A percentile compares a stretch with the other conserved stretches of the same genome.
Evolutionary conservation across 2,113 vertebrate genomes (phyloP).

Genomic region (Cyanoderma ruficeps): DNA sequence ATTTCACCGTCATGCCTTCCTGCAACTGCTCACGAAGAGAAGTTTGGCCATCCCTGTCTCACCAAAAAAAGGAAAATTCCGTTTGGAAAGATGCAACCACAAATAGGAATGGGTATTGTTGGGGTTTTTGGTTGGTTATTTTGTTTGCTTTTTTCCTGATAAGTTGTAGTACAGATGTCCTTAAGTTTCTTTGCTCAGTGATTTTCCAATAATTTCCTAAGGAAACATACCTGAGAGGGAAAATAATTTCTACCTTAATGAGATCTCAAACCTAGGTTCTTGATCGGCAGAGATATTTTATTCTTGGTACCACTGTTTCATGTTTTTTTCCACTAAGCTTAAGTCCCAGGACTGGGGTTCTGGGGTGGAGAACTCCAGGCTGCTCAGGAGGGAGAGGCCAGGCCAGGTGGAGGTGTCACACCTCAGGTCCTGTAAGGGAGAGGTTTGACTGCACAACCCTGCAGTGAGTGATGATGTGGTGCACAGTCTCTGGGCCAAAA

Average conservation of each 20-base stretch:
- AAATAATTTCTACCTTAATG: neutral
- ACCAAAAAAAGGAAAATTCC: neutral
- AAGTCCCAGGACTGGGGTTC: neutral
- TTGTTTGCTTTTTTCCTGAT: neutral
- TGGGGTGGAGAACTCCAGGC: neutral
- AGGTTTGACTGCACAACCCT: neutral
- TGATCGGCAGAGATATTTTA: neutral
- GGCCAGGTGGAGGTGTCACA: neutral
- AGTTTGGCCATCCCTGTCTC: neutral
- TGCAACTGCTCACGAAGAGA: neutral
- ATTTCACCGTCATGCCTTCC: neutral
- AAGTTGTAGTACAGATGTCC: neutral
- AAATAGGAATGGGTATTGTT: neutral
- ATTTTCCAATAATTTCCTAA: neutral
- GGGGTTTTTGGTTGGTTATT: neutral
- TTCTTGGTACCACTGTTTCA: neutral
- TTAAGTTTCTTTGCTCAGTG: neutral
- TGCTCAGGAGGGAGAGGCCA: neutral
- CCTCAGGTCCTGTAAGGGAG: rapidly evolving
- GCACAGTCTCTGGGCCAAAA: neutral
- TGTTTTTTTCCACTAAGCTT: neutral
- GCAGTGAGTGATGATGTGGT: neutral
- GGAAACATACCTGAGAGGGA: neutral
- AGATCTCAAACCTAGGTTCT: neutral
- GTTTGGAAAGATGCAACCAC: neutral